Evolutionary conservation across 2,888 invertebrate genomes (phyloP), one percentile per base, ranked within the genome.

Genomic region (Colostygia pectinataria): DNA sequence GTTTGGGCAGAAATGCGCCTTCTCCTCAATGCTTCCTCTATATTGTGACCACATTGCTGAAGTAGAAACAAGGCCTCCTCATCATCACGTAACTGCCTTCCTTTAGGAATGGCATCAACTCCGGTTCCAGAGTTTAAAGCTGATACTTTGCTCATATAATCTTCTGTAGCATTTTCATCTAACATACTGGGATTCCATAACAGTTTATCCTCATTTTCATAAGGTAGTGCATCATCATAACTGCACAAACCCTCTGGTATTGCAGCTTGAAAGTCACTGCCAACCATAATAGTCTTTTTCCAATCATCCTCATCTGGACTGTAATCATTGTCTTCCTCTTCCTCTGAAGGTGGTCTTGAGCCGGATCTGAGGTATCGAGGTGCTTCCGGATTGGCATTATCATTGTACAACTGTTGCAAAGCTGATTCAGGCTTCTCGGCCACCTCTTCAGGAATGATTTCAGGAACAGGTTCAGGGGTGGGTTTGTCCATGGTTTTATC

Each of bases 211-310:
- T 98, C 98, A 87, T 98, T 98, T 86, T 98, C 97, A 77, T 98
- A 97, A 0, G 97, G 97, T 55, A 96, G 85, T n/a, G 96, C 96
- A 83, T 98, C 98, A 70, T 97, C 98, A 80, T 99, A 98, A 70
- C 94, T 95, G 68, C 95, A 95, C 10, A 98, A 90, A 0, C 97
- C 98, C 76, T 97, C 97, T 1, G 98, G 98, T 70, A 99, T 97
- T 44, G 93, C 93, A 2, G 98, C 99, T 90, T 99, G 99, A 78
- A 95, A 98, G 72, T 97, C 96, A 58, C 94, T 94, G 10, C 98
- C 99, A 15, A 99, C 98, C 96, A 98, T 98, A 57, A 98, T 98
- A 13, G 96, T 97, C 92, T 97, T 97, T 80, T 96, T 95, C 95
- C 96, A 96, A 63, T 96, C 96, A 67, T 96, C 96, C 73, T 96